A percentile compares a stretch with the other conserved stretches of the same genome.
Evolutionary conservation across 2,888 invertebrate genomes (phyloP).

Genomic region (Lymantria monacha): DNA sequence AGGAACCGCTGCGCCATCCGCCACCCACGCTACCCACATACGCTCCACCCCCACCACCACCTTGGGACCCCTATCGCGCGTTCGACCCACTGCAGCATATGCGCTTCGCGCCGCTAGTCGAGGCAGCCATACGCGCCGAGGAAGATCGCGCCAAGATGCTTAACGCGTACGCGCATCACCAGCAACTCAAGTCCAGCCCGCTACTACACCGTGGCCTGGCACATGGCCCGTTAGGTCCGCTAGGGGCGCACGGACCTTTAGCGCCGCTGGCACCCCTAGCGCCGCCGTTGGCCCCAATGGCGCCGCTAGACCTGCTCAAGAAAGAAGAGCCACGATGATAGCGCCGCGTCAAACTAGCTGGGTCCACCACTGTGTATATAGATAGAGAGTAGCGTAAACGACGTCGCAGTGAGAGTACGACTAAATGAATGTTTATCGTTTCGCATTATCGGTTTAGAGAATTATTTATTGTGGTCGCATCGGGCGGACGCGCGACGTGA

Average conservation of each 20-base stretch:
- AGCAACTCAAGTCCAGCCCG: constrained; percentile 76
- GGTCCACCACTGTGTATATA: constrained; percentile 50
- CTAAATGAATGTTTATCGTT: constrained; percentile 60
- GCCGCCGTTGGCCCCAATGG: constrained; percentile 70
- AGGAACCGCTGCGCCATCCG: constrained; percentile 73
- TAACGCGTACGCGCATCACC: constrained; percentile 85
- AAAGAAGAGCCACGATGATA: constrained; percentile 83
- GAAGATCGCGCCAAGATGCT: constrained; percentile 91
- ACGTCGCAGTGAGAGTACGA: constrained; percentile 60
- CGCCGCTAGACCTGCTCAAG: constrained; percentile 83
- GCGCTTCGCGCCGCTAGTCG: constrained; percentile 90
- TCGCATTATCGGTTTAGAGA: constrained; percentile 73
- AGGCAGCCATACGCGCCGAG: constrained; percentile 89
- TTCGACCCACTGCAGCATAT: constrained; percentile 87
- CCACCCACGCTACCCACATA: constrained; percentile 79
- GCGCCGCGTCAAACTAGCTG: constrained; percentile 31
- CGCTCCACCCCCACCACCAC: constrained; percentile 67
- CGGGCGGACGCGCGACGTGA: constrained; percentile 32
- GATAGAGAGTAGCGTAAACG: constrained; percentile 36
- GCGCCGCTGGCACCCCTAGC: constrained; percentile 81
- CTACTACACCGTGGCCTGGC: constrained; percentile 68
- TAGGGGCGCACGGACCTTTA: constrained; percentile 69
- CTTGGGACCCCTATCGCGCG: constrained; percentile 86
- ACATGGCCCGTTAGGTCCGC: constrained; percentile 48
- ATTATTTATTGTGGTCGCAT: constrained; percentile 76